phyloP scores from a whole-genome alignment of 1,140 invertebrate genomes.

The Scaptomyza montana region DNA sequence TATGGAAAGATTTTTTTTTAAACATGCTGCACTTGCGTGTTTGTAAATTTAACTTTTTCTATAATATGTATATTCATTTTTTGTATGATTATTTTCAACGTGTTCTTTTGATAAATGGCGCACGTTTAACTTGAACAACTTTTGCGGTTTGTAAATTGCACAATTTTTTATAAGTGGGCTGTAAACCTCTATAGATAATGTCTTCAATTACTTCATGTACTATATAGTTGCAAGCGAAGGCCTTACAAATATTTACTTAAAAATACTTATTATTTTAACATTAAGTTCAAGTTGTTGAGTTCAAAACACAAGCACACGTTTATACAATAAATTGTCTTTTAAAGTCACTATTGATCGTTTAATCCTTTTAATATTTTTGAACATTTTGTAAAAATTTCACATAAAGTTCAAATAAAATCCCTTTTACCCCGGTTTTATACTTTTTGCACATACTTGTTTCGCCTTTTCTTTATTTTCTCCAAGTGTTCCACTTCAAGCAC shows the following conservation, averaged over 20 bases:
- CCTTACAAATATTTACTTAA: background rate
- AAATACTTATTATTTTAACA: too few species aligned
- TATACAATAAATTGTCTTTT: background rate
- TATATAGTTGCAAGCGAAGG: background rate
- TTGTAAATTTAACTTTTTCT: constrained; percentile 12
- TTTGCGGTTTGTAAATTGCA: constrained; percentile 55
- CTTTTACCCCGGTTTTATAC: constrained; percentile 1
- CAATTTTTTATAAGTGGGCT: constrained; percentile 47
- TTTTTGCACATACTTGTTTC: constrained; percentile 50
- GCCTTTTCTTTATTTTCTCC: constrained; percentile 1
- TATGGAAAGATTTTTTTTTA: background rate
- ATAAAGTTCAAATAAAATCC: background rate
- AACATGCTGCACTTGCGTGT: constrained; percentile 9
- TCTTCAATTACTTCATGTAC: constrained; percentile 7
- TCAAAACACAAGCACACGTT: background rate
- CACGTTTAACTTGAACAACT: constrained; percentile 16
- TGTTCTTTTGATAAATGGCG: constrained; percentile 40
- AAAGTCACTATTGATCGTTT: background rate
- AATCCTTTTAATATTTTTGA: background rate
- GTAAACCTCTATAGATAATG: constrained; percentile 27
- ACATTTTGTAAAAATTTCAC: background rate
- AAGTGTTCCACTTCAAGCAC: constrained; percentile 33
- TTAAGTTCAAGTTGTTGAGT: background rate
- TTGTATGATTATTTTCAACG: constrained; percentile 34
- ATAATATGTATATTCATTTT: constrained; percentile 14